Conservation (phyloP, 1,140 invertebrate genomes). For the Atta texana region DNA sequence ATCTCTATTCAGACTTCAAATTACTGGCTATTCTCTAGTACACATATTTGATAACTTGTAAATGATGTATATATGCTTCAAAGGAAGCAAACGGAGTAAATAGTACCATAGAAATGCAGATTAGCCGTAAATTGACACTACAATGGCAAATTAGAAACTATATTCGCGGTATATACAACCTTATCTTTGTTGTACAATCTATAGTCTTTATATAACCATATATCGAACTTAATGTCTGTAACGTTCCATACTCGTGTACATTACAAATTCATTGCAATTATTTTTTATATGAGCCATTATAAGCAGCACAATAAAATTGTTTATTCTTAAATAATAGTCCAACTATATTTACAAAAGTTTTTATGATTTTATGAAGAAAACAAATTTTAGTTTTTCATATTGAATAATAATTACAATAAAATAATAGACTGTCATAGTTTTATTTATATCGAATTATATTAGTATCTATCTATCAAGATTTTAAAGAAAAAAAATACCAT, state of each 20-base stretch:
- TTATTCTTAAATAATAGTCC: neutral
- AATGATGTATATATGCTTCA: neutral
- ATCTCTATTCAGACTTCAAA: neutral
- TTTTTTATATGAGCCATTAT: neutral
- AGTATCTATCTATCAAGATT: neutral
- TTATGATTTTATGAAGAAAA: neutral
- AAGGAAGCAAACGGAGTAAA: slow-evolving; percentile 15
- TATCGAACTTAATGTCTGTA: slow-evolving; percentile 10
- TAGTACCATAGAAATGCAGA: slow-evolving; percentile 32
- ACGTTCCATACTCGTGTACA: neutral
- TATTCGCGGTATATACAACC: neutral
- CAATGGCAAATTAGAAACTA: slow-evolving; percentile 23
- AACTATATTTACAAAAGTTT: neutral
- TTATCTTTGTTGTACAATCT: neutral
- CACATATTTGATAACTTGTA: neutral
- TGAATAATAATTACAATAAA: neutral
- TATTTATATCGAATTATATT: neutral
- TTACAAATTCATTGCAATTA: neutral
- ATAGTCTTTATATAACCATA: neutral
- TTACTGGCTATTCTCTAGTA: neutral
- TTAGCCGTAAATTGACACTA: slow-evolving; percentile 20
- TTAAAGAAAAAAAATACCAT: neutral
- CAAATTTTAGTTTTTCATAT: neutral
- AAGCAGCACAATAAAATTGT: neutral
- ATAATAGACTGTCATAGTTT: neutral